phyloP scores from a whole-genome alignment of 2,113 vertebrate genomes.

The Pipa parva region DNA sequence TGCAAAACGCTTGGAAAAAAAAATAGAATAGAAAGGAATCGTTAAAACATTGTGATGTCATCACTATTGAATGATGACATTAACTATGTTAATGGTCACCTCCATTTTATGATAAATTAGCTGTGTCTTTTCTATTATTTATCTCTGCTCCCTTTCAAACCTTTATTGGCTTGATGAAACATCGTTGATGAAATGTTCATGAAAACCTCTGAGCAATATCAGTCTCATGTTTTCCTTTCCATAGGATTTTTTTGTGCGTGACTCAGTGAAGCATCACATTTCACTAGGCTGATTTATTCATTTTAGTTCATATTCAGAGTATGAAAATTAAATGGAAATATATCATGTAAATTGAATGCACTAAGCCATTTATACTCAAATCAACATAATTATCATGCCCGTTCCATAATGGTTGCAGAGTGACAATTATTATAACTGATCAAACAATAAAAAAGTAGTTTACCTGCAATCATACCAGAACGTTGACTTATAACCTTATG shows the following conservation, averaged over 20 bases:
- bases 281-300: not conserved
- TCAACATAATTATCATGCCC: not conserved
- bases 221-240: slow-evolving; percentile 24
- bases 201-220: slow-evolving; percentile 4
- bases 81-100: no score
- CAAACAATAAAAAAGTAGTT: no score
- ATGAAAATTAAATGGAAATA: slow-evolving; percentile 8
- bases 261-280: slow-evolving; percentile 10
- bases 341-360: not conserved
- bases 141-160: slow-evolving; percentile 31
- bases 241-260: slow-evolving; percentile 9
- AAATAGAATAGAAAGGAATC: no score
- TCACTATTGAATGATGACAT: no score
- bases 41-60: no score
- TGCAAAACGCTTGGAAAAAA: no score
- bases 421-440: no score
- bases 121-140: slow-evolving; percentile 30
- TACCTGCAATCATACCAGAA: no score
- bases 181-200: slow-evolving; percentile 24
- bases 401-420: not conserved
- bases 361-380: not conserved
- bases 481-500: no score
- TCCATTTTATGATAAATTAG: slow-evolving; percentile 8
- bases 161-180: slow-evolving; percentile 23
- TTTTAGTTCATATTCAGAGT: slow-evolving; percentile 11